Evolutionary conservation across 2,113 vertebrate genomes (phyloP).

Genomic region (Cathartes aura): DNA sequence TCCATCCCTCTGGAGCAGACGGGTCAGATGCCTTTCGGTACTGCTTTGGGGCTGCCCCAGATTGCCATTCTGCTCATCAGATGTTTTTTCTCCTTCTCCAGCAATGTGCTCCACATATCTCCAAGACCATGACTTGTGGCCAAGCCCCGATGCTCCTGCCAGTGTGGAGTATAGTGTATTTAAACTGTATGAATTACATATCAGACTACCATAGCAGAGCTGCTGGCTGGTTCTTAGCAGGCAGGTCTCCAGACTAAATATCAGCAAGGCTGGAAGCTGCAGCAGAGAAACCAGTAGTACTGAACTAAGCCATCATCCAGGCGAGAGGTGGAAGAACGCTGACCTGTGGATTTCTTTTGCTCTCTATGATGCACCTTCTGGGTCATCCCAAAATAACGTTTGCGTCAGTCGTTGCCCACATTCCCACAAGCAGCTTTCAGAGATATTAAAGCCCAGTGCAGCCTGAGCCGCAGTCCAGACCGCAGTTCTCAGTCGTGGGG

Average conservation of each 20-base stretch:
- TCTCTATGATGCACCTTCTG: not conserved
- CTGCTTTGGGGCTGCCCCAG: not conserved
- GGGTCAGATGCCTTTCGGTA: not conserved
- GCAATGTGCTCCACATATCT: not conserved
- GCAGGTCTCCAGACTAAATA: not conserved
- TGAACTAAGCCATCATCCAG: not conserved
- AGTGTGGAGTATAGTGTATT: too few species aligned
- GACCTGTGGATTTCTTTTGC: not conserved
- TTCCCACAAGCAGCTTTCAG: not conserved
- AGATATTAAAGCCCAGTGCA: not conserved
- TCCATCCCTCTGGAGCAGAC: not conserved
- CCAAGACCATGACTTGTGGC: not conserved
- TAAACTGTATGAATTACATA: not conserved
- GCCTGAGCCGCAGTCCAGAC: not conserved
- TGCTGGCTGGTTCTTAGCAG: not conserved
- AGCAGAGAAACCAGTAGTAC: not conserved
- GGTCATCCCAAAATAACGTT: not conserved
- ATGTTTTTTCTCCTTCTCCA: not conserved
- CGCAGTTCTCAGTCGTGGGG: fast-evolving
- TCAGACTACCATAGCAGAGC: not conserved
- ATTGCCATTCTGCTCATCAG: not conserved
- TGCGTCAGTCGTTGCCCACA: not conserved
- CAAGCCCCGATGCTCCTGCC: fast-evolving
- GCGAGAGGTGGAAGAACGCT: fast-evolving
- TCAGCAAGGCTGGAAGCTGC: not conserved